Evolutionary conservation across 2,888 invertebrate genomes (phyloP), one percentile per base, ranked within the genome.

Genomic region (Parasteatoda lunata): DNA sequence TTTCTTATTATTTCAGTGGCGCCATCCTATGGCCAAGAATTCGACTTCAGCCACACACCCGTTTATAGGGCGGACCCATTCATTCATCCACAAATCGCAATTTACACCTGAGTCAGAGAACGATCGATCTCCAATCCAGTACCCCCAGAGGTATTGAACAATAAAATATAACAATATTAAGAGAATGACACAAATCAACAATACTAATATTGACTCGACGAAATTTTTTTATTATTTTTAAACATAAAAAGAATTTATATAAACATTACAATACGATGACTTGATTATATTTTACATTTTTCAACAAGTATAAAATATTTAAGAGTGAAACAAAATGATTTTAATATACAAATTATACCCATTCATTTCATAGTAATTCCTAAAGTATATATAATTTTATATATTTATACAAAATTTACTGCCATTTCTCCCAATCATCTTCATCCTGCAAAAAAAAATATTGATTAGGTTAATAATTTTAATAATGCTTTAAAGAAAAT

Each of bases 361-460:
- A 81, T 59, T 77, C 77, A 82, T 81, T 70, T 65, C 59, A 79
- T 79, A 30, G 30, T 30, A 87, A 77, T 64, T 77, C 77, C 82
- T 87, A 82, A 59, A 71, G 73, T 82, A 82, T 78, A 77, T 80
- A 76, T 85, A 52, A 73, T 80, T 69, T 73, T 69, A 70, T 49
- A 71, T 69, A 81, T 72, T 81, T 75, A 66, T 77, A 83, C 51
- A 70, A 70, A 59, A n/a, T 69, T 86, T 48, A 87, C 73, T 82
- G 77, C 83, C 88, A 88, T 48, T 83, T 88, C 47, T 88, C 88
- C 88, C 88, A 88, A 48, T 88, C 88, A 71, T 88, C 88, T 70
- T 88, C 83, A 49, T 81, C 83, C 83, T 83, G n/a, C 66, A 79
- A 77, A 65, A 51, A 54, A 30, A 70, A 65, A 70, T 65, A 51